Percentiles rank a stretch among this genome's conserved stretches.
phyloP scores from a whole-genome alignment of 2,797 vertebrate genomes.

The Merluccius polli region DNA sequence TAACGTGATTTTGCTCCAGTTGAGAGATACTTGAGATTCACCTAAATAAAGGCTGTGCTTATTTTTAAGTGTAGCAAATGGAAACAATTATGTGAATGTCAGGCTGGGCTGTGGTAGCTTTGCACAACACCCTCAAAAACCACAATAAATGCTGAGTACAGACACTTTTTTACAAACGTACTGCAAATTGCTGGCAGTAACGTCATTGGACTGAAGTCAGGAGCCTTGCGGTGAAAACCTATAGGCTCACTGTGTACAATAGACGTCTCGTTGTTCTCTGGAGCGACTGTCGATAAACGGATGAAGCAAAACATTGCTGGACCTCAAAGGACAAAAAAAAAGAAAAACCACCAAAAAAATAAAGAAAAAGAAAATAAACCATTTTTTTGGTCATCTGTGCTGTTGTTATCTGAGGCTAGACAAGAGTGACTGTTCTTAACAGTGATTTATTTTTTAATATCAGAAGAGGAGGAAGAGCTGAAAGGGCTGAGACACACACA shows the following conservation, averaged over 20 bases:
- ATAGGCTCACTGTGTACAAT: neutral
- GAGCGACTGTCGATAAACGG: neutral
- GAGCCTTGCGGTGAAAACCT: neutral
- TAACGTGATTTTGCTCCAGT: constrained; percentile 32
- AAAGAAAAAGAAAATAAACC: neutral
- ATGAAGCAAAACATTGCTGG: constrained; percentile 2
- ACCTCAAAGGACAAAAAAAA: neutral
- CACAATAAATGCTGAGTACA: neutral
- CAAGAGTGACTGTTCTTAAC: neutral
- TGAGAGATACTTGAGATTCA: neutral
- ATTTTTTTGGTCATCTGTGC: no score
- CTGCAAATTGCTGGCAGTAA: neutral
- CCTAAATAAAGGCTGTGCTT: neutral
- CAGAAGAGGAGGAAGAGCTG: neutral
- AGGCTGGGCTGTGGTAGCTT: neutral
- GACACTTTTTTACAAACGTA: neutral
- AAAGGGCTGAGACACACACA: neutral
- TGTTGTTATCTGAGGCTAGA: neutral
- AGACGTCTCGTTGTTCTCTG: neutral
- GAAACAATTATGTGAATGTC: neutral
- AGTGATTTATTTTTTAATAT: neutral
- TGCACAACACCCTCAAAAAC: neutral
- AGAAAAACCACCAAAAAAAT: neutral
- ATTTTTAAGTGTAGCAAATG: neutral
- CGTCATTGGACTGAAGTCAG: neutral